Percentiles rank a stretch among this genome's conserved stretches.
phyloP scores from a whole-genome alignment of 2,888 invertebrate species.

The Andrena bicolor region DNA sequence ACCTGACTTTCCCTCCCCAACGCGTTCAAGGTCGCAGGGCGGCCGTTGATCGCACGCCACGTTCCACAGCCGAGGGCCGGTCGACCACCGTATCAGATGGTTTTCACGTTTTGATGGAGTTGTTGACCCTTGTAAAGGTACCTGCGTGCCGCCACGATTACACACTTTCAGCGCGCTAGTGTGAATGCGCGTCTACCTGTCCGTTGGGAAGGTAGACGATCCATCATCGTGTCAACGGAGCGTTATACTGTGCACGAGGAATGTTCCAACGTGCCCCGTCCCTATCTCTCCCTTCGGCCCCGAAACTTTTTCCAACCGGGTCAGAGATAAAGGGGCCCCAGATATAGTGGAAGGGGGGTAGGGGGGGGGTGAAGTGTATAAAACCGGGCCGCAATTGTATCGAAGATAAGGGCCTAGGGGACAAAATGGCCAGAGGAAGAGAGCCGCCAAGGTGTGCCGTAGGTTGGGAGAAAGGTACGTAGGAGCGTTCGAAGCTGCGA shows the following conservation, averaged over 20 bases:
- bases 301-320: slow-evolving; percentile 21
- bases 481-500: slow-evolving; percentile 8
- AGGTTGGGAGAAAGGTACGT: not conserved
- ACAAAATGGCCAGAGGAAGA: not conserved
- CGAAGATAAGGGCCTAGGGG: slow-evolving; percentile 8
- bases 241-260: slow-evolving; percentile 67
- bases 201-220: slow-evolving; percentile 76
- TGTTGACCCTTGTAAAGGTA: slow-evolving; percentile 67
- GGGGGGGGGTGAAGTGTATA: not conserved
- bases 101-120: slow-evolving; percentile 66
- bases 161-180: slow-evolving; percentile 70
- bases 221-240: slow-evolving; percentile 83
- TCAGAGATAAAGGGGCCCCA: slow-evolving; percentile 40
- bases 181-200: slow-evolving; percentile 73
- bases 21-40: slow-evolving; percentile 16
- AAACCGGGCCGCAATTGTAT: slow-evolving; percentile 13
- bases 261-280: slow-evolving; percentile 56
- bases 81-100: slow-evolving; percentile 52
- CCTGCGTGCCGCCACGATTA: slow-evolving; percentile 70
- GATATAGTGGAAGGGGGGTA: not conserved
- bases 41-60: slow-evolving; percentile 26
- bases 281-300: slow-evolving; percentile 29
- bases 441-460: not conserved
- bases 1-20: slow-evolving; percentile 8
- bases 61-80: slow-evolving; percentile 7